These are phyloP conservation scores for Polyodon spathula DNA, from an alignment of 2,113 vertebrate species.

Conservation along the genomic window DNA sequence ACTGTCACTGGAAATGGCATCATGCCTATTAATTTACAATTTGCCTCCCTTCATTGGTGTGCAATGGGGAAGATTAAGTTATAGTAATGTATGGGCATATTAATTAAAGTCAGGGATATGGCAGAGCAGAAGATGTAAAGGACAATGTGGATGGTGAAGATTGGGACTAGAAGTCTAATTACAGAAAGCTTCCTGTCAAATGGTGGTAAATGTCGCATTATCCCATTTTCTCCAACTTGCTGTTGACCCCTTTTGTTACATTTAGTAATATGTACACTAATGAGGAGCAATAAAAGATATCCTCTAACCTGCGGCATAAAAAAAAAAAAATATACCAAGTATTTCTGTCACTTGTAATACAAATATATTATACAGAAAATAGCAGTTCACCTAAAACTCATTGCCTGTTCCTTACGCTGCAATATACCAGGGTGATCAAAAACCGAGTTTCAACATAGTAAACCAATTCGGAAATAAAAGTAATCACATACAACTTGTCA, in stretches of 20 bases:
- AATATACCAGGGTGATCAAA: constrained; percentile 14
- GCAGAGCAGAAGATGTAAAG: not conserved
- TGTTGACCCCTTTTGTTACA: constrained; percentile 26
- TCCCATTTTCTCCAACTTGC: constrained; percentile 11
- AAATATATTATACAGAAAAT: constrained; percentile 25
- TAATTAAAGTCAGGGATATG: constrained; percentile 4
- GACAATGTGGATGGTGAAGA: not conserved
- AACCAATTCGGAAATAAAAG: no score
- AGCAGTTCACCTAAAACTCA: constrained; percentile 21
- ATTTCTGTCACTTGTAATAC: constrained; percentile 18
- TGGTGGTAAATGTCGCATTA: not conserved
- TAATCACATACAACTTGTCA: no score
- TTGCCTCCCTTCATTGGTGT: not conserved
- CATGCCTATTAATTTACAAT: not conserved
- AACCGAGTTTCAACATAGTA: no score
- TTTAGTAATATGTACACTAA: constrained; percentile 32
- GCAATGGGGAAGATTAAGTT: not conserved
- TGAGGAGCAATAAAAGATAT: constrained; percentile 34
- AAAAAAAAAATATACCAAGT: constrained; percentile 11
- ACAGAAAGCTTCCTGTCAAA: not conserved
- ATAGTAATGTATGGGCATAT: not conserved
- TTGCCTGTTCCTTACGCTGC: constrained; percentile 32
- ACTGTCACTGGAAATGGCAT: constrained; percentile 1
- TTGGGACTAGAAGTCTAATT: not conserved
- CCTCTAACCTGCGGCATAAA: constrained; percentile 15